phyloP scores from a whole-genome alignment of 2,113 vertebrate genomes.

The Xiphophorus couchianus region DNA sequence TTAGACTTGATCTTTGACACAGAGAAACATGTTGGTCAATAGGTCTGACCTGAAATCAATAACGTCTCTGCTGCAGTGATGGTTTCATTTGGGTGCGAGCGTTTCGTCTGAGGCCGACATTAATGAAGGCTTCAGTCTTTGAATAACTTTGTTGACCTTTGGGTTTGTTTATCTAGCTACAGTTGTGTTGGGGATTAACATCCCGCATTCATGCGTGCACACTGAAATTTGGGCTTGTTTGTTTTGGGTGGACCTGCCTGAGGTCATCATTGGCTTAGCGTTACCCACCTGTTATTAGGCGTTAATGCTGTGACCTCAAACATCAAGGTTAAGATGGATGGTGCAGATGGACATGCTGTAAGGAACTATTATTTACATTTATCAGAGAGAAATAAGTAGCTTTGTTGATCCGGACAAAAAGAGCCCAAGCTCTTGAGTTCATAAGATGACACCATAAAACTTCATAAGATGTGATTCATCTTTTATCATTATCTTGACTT shows the following conservation, averaged over 20 bases:
- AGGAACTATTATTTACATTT: neutral
- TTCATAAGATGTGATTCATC: too few relatives aligned
- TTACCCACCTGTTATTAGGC: slow-evolving; percentile 59
- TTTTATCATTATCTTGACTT: too few relatives aligned
- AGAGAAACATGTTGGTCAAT: slow-evolving; percentile 36
- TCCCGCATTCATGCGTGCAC: neutral
- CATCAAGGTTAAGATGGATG: slow-evolving; percentile 55
- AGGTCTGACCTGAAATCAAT: slow-evolving; percentile 44
- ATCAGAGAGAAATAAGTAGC: neutral
- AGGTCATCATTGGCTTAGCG: slow-evolving; percentile 34
- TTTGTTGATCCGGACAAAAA: neutral
- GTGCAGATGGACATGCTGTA: neutral
- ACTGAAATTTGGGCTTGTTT: slow-evolving; percentile 18
- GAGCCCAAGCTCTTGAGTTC: too few relatives aligned
- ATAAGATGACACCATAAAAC: too few relatives aligned
- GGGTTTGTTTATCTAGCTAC: neutral
- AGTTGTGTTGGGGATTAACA: slow-evolving; percentile 9
- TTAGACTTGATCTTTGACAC: slow-evolving; percentile 27
- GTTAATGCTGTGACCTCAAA: slow-evolving; percentile 53
- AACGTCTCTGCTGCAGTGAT: neutral
- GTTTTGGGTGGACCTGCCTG: neutral
- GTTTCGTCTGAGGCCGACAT: neutral
- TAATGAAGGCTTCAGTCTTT: neutral
- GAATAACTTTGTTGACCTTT: slow-evolving; percentile 15
- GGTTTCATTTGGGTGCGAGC: neutral